These are phyloP conservation scores for Bicyclus anynana DNA, from an alignment of 1,140 invertebrate species.

Conservation along the genomic window DNA sequence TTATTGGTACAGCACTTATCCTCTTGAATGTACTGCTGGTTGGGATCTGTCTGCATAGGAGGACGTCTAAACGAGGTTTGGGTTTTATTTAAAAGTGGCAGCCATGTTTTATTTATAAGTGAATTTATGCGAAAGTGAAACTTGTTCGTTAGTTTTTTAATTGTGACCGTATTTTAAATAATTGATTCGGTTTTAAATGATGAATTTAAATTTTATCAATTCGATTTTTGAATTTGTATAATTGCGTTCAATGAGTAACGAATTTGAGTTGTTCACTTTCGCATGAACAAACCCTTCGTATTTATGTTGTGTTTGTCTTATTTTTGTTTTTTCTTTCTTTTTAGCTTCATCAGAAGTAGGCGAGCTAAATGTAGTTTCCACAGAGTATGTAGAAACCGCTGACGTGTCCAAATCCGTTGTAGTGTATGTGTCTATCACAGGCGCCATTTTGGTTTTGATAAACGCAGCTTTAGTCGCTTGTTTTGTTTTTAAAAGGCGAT, in stretches of 20 bases:
- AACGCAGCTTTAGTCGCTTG: conserved; percentile 90
- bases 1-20: conserved; percentile 80
- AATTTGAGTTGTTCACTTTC: background rate
- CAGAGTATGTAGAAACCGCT: conserved; percentile 80
- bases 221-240: too few relatives aligned
- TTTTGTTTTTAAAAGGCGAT: conserved; percentile 87
- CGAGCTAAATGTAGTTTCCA: conserved; percentile 80
- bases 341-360: conserved; percentile 71
- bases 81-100: conserved; percentile 6
- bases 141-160: background rate
- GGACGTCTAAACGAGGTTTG: conserved; percentile 84
- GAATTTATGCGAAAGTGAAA: background rate
- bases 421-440: conserved; percentile 88
- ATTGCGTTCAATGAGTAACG: background rate
- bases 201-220: too few relatives aligned
- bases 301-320: conserved; percentile 62
- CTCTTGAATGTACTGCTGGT: conserved; percentile 92
- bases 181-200: background rate
- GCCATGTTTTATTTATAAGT: conserved; percentile 19
- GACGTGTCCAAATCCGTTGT: conserved; percentile 84
- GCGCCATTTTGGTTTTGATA: conserved; percentile 86
- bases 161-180: background rate
- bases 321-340: conserved; percentile 75
- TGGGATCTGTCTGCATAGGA: conserved; percentile 90
- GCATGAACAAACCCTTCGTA: conserved; percentile 12